Evolutionary conservation across 2,888 invertebrate genomes (phyloP), one percentile per base, ranked within the genome.

Genomic region (Liposcelis brunnea): DNA sequence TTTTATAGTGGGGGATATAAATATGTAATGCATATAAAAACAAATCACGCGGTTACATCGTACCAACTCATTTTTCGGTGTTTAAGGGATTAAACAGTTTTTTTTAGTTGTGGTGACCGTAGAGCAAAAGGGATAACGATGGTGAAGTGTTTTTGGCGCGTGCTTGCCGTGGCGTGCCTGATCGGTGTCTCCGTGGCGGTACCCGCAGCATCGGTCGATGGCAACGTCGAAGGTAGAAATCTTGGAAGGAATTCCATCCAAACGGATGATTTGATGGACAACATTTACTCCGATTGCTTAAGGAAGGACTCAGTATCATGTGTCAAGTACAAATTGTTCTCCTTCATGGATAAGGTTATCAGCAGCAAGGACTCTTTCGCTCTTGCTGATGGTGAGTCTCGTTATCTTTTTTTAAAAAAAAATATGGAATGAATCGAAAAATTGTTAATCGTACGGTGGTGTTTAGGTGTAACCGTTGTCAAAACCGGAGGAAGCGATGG

Each of bases 251-350:
- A 74, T 59, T 66, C 71, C 52, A 68, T 74, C 52, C 75, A 77
- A 55, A 70, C 73, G 43, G 83, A 80, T 59, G 85, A 86, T 55
- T 72, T 84, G 49, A 76, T 85, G 68, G 78, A 80, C 56, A 69
- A 77, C 56, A 77, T 78, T 59, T 79, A 79, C 61, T 70, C 70
- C 55, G 86, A 86, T 57, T 86, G 86, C 59, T 65, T 83, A 51
- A 73, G 77, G 56, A 86, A 85, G 63, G 85, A 85, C 59, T 83
- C 85, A 21, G 76, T 81, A 53, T 77, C 80, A 62, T 86, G 86
- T 62, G 75, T 86, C 56, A 86, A 85, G 63, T 82, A 83, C 69
- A 86, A 85, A 61, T 74, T 86, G 59, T 83, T 85, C 68, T 77
- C 81, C 16, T 84, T 79, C 64, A 81, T 86, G 53, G 86, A 86